A percentile compares a stretch with the other conserved stretches of the same genome.
Evolutionary conservation across 1,140 invertebrate genomes (phyloP).

Genomic region (Apis laboriosa): DNA sequence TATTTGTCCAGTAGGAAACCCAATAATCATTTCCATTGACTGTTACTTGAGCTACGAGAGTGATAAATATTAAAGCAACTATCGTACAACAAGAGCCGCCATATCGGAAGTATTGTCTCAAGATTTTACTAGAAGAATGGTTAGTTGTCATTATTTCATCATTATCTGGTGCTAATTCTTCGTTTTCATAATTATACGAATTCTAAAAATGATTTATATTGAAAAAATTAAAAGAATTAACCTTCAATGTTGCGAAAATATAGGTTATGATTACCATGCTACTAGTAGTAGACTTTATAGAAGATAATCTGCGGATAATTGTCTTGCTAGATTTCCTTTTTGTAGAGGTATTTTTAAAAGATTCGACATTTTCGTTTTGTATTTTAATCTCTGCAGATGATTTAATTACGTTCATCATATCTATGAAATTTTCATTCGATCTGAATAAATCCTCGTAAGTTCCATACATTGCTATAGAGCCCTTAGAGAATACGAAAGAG

Average conservation of each 20-base stretch:
- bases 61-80: slow-evolving; percentile 81
- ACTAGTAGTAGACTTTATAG: slow-evolving; percentile 7
- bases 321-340: background rate
- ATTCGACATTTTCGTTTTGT: slow-evolving; percentile 58
- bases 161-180: background rate
- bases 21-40: slow-evolving; percentile 90
- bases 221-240: background rate
- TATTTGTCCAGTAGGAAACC: slow-evolving; percentile 87
- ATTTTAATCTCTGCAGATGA: slow-evolving; percentile 66
- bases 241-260: background rate
- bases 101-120: slow-evolving; percentile 85
- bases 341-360: too few relatives aligned
- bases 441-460: slow-evolving; percentile 81
- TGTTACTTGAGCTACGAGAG: slow-evolving; percentile 85
- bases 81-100: slow-evolving; percentile 85
- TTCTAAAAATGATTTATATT: slow-evolving; percentile 20
- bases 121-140: slow-evolving; percentile 82
- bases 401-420: slow-evolving; percentile 61
- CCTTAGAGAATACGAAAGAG: slow-evolving; percentile 72
- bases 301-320: slow-evolving; percentile 11
- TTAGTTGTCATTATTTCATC: slow-evolving; percentile 80
- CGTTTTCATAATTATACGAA: slow-evolving; percentile 25
- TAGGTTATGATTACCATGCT: background rate
- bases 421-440: slow-evolving; percentile 82
- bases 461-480: slow-evolving; percentile 82